phyloP scores from a whole-genome alignment of 2,888 invertebrate species.

The Bellardia bayeri region DNA sequence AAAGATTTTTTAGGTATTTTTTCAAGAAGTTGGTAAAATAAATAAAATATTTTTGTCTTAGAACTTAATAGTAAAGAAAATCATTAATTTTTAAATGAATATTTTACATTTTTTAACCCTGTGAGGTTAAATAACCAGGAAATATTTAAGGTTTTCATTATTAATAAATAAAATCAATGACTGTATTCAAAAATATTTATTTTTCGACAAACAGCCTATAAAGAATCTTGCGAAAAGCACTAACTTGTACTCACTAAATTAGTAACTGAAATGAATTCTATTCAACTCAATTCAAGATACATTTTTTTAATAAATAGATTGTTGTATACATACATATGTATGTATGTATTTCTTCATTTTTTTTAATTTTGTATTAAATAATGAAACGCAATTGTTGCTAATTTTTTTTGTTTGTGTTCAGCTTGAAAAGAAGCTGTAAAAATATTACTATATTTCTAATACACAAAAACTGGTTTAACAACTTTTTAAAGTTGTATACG shows the following conservation, averaged over 20 bases:
- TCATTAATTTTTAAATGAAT: too few species aligned
- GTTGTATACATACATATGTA: constrained; percentile 1
- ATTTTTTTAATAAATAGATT: constrained; percentile 12
- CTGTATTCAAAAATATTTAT: too few species aligned
- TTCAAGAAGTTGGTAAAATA: too few species aligned
- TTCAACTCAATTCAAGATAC: too few species aligned
- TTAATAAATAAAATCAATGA: background rate
- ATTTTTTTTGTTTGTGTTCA: constrained; percentile 8
- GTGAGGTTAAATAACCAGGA: too few species aligned
- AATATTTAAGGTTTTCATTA: too few species aligned
- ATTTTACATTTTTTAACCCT: too few species aligned
- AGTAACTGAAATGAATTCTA: too few species aligned
- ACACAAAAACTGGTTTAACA: constrained; percentile 60
- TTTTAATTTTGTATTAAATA: background rate
- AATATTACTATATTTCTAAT: constrained; percentile 50
- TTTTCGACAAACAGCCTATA: too few species aligned
- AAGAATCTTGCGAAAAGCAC: background rate
- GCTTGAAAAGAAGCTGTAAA: constrained; percentile 59
- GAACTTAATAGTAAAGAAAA: too few species aligned
- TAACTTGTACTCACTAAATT: background rate
- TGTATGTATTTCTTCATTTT: background rate
- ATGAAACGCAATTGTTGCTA: constrained; percentile 55
- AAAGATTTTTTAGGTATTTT: too few species aligned
- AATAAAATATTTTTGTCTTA: too few species aligned
- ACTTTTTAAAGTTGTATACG: constrained; percentile 51